Conservation (phyloP, 2,113 vertebrate species). For the Paradisaea rubra region DNA sequence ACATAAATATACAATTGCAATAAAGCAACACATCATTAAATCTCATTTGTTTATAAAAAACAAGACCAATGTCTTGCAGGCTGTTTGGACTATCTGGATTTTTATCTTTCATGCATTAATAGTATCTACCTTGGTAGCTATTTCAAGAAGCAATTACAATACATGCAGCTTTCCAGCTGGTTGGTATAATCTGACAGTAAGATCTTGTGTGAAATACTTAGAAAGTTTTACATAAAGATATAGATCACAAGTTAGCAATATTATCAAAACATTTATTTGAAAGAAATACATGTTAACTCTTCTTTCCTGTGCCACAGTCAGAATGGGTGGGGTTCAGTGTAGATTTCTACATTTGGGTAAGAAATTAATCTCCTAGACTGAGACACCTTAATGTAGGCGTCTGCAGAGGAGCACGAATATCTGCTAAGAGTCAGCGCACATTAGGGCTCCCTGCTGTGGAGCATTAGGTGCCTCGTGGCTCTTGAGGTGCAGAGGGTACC, state of each 20-base stretch:
- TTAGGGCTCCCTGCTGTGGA: background rate
- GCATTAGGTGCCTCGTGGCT: background rate
- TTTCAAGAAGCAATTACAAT: background rate
- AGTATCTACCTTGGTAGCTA: background rate
- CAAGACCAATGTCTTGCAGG: background rate
- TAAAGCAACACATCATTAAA: background rate
- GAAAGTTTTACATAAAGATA: background rate
- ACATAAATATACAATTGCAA: background rate
- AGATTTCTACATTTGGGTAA: background rate
- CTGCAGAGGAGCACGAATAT: background rate
- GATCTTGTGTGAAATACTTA: background rate
- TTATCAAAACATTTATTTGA: background rate
- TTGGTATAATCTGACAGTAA: background rate
- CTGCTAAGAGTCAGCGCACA: background rate
- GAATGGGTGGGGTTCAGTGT: background rate
- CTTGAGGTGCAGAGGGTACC: background rate
- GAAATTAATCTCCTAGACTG: background rate
- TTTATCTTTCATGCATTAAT: background rate
- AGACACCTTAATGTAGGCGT: background rate
- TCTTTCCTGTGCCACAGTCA: background rate
- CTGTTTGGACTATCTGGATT: background rate
- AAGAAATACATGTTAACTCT: background rate
- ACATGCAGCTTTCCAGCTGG: background rate
- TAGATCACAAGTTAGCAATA: background rate
- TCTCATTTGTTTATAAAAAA: background rate